Conservation (phyloP, 2,888 invertebrate genomes). For the Acrobasis repandana region DNA sequence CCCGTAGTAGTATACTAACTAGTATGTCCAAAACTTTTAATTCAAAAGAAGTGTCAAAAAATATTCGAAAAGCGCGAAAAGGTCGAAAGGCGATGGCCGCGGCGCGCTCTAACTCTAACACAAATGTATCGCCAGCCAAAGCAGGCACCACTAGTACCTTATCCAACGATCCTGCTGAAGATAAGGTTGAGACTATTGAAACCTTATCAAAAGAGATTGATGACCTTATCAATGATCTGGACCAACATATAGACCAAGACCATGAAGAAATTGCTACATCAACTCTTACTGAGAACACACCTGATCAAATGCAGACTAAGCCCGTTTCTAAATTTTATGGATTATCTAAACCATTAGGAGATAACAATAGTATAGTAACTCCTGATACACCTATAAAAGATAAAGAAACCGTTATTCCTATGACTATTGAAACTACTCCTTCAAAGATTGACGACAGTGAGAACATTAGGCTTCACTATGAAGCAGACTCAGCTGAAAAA, state of each 20-base stretch:
- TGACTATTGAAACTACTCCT: constrained; percentile 63
- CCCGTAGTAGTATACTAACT: constrained; percentile 78
- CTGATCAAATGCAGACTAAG: constrained; percentile 59
- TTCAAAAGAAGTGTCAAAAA: constrained; percentile 74
- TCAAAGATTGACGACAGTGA: constrained; percentile 73
- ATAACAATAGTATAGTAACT: constrained; percentile 58
- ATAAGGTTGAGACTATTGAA: constrained; percentile 70
- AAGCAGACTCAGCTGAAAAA: constrained; percentile 70
- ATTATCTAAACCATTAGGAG: constrained; percentile 61
- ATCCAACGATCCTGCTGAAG: constrained; percentile 54
- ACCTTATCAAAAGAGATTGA: constrained; percentile 74
- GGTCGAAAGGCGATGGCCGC: constrained; percentile 71
- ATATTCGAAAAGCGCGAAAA: constrained; percentile 74
- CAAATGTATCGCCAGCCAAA: constrained; percentile 29
- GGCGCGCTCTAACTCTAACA: constrained; percentile 40
- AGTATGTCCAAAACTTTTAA: constrained; percentile 82
- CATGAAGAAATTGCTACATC: constrained; percentile 53
- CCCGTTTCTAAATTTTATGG: constrained; percentile 67
- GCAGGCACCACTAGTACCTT: constrained; percentile 45
- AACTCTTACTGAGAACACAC: constrained; percentile 30
- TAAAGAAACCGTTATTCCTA: constrained; percentile 49
- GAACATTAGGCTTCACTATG: constrained; percentile 73
- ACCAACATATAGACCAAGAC: constrained; percentile 70
- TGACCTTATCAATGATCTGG: constrained; percentile 72
- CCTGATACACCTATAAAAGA: constrained; percentile 72